phyloP scores from a whole-genome alignment of 2,888 invertebrate genomes.

The Noctua comes region DNA sequence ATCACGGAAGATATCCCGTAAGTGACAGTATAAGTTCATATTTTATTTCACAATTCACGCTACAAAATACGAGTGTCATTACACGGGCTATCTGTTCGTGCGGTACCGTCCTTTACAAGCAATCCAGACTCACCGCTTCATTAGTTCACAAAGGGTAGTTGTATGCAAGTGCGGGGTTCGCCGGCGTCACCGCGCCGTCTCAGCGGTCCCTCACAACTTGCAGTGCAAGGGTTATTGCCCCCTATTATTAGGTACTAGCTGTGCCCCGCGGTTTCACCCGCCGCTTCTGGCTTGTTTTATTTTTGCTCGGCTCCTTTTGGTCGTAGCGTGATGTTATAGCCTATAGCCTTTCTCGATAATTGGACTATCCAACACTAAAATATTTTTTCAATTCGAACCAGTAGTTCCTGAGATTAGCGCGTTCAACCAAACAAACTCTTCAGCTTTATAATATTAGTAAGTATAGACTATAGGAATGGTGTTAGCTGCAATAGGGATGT shows the following conservation, averaged over 20 bases:
- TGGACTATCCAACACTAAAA: no score
- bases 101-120: conserved; percentile 54
- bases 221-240: conserved; percentile 49
- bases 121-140: conserved; percentile 58
- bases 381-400: no score
- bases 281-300: no score
- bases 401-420: no score
- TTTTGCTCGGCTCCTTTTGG: no score
- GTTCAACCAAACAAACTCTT: no score
- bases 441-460: no score
- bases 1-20: no score
- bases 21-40: no score
- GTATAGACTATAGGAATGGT: conserved; percentile 15
- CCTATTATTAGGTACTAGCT: conserved; percentile 40
- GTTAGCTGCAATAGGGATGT: conserved; percentile 33
- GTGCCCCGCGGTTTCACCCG: no score
- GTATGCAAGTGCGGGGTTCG: conserved; percentile 50
- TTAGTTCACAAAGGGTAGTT: conserved; percentile 57
- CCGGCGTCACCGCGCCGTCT: conserved; percentile 28
- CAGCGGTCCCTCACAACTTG: conserved; percentile 32
- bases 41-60: conserved; percentile 33
- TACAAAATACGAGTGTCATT: conserved; percentile 36
- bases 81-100: conserved; percentile 50
- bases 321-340: no score
- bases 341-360: no score